Evolutionary conservation across 2,888 invertebrate genomes (phyloP).

Genomic region (Oxystoma pomonae): DNA sequence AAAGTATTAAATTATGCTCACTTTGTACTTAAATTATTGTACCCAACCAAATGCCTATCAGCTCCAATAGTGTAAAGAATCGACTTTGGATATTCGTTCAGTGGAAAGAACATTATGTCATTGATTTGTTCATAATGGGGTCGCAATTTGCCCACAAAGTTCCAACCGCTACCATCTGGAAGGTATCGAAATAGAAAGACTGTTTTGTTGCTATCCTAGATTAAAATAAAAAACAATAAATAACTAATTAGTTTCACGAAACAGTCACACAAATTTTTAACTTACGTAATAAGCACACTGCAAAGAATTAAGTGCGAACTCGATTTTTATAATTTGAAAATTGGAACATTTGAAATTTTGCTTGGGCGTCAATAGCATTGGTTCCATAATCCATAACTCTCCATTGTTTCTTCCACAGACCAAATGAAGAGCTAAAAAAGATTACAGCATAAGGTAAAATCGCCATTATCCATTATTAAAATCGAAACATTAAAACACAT

Average conservation of each 20-base stretch:
- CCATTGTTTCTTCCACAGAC: constrained; percentile 59
- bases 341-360: constrained; percentile 50
- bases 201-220: constrained; percentile 53
- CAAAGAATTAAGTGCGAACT: constrained; percentile 52
- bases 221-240: constrained; percentile 10
- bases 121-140: constrained; percentile 58
- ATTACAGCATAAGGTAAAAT: too few species aligned
- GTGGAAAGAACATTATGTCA: constrained; percentile 54
- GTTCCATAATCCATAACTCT: constrained; percentile 56
- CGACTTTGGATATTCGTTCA: constrained; percentile 34
- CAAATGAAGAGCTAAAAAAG: constrained; percentile 52
- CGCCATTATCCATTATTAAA: too few species aligned
- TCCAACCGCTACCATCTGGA: constrained; percentile 48
- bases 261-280: constrained; percentile 9
- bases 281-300: constrained; percentile 58
- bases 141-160: constrained; percentile 56
- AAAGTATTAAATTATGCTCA: too few species aligned
- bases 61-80: constrained; percentile 57
- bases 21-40: constrained; percentile 25
- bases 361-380: constrained; percentile 52
- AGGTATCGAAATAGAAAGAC: constrained; percentile 52
- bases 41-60: constrained; percentile 48
- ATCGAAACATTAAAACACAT: too few species aligned
- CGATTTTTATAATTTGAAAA: constrained; percentile 50
- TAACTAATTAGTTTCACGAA: neutral